Evolutionary conservation across 2,888 invertebrate species (phyloP), one percentile per base, ranked within the genome.

Genomic region (Willowsia nigromaculata): DNA sequence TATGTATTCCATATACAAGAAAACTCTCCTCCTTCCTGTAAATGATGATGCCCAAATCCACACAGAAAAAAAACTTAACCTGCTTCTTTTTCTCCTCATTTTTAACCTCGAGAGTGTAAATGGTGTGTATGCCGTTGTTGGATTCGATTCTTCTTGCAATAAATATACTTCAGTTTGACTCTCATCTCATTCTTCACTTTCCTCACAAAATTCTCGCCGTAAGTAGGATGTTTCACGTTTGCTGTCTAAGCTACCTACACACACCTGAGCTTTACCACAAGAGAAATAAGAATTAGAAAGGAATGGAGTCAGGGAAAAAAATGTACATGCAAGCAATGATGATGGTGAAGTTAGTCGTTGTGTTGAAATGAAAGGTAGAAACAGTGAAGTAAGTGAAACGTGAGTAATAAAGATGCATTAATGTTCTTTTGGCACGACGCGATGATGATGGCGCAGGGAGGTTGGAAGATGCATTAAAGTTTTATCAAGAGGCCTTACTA

Each of bases 401-500:
- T 83, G 68, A 87, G 90, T 87, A 87, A 89, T 89, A 89, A 89
- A 85, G 89, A 89, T 89, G 85, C 89, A 89, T 85, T 89, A 89
- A 89, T 90, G 86, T 85, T 86, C 59, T 90, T 83, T 90, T 90
- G 90, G 86, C 81, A 90, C 88, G 71, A 43, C 43, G n/a, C n/a
- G 71, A 40, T 74, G 74, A 68, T 86, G 68, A 53, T 82, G 65
- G 43, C 53, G 47, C 93, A 96, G 95, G 95, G 87, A 95, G 95
- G 93, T 94, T 94, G 93, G 93, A 94, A 88, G 94, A 95, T 93
- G 94, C 95, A 91, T 93, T 95, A 93, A 93, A 95, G 93, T 94
- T 95, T 94, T 95, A 95, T 94, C 94, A 95, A 94, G 94, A 94
- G 94, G 93, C 95, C 93, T 93, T 96, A 94, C 93, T 94, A 68